Percentiles rank a stretch among this genome's conserved stretches.
phyloP scores from a whole-genome alignment of 30 jellyfish, hydroid and myxozoan genomes.

The Calvadosia cruxmelitensis region DNA sequence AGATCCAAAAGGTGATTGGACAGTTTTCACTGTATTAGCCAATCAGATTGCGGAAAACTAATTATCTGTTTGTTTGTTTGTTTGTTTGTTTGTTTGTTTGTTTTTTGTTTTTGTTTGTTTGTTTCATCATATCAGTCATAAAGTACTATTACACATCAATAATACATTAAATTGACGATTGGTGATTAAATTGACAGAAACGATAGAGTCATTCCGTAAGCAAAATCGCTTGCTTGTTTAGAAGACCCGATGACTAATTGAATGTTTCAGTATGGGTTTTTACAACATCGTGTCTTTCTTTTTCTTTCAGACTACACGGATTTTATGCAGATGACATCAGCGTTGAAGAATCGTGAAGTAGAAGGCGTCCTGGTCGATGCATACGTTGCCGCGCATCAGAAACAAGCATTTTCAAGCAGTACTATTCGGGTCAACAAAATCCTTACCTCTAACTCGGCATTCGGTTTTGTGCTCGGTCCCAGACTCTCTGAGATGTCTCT shows the following conservation, averaged over 20 bases:
- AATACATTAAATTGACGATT: too few species aligned
- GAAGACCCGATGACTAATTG: too few species aligned
- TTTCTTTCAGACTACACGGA: slow-evolving; percentile 27
- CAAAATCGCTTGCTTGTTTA: too few species aligned
- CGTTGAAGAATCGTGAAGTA: slow-evolving; percentile 26
- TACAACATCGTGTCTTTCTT: too few species aligned
- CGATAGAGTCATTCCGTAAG: too few species aligned
- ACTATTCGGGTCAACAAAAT: slow-evolving; percentile 66
- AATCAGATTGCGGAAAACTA: not conserved
- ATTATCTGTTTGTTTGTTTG: not conserved
- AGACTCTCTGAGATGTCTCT: slow-evolving; percentile 9
- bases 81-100: not conserved
- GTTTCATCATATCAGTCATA: too few species aligned
- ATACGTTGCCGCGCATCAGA: slow-evolving; percentile 74
- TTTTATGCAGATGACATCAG: slow-evolving; percentile 25
- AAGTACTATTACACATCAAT: too few species aligned
- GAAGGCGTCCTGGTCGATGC: slow-evolving; percentile 65
- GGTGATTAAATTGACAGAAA: too few species aligned
- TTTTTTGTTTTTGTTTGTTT: too few species aligned
- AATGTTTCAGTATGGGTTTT: too few species aligned
- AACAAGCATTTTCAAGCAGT: slow-evolving; percentile 5
- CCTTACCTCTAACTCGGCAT: slow-evolving; percentile 30
- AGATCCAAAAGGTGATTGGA: too few species aligned
- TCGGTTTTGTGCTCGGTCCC: slow-evolving; percentile 66
- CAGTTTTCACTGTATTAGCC: not conserved